Base-by-base conservation (phyloP, 2,797 vertebrate genomes). In the Eulemur coronatus region DNA sequence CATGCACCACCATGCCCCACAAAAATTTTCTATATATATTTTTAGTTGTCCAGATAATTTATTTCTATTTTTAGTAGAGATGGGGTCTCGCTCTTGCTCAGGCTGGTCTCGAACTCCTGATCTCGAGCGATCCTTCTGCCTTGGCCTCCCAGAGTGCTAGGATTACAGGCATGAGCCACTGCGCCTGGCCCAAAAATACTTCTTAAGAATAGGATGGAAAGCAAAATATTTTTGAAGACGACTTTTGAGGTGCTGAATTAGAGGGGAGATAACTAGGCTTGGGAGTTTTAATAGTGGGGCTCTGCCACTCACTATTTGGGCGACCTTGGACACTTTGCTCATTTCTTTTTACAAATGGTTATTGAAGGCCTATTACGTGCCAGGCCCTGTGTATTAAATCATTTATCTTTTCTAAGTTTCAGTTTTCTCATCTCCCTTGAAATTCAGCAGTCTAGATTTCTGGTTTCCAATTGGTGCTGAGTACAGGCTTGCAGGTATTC, bases 371-470 rank as follows among this genome's bases (percentile, higher is more conserved):
- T 92, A 93, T 57, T 75, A 76, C 43, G 41, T 70, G 46, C 55
- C 76, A 81, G 61, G 88, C 15, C n/a, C 30, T 92, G 15, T 13
- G 28, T 30, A 84, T 20, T 26, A 20, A 89, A 43, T 93, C 33
- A 63, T 82, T 86, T 89, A 35, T 69, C 20, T 79, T 96, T 89
- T 28, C 55, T 95, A 91, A 89, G 41, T 55, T 93, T 93, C 43
- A 33, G 15, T 91, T 90, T 93, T 79, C 73, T 96, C 41, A 79
- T 11, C 0, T 35, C 82, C 43, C 24, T 95, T 93, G 48, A 89
- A 94, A 72, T 52, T 61, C 24, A 95, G 59, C 65, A 94, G 81
- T 20, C 46, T 72, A 72, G 59, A 81, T 86, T 82, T 82, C 43
- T 86, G 48, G 73, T 82, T 91, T 61, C 12, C 67, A 84, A 59